Percentiles rank a stretch among this genome's conserved stretches.
phyloP scores from a whole-genome alignment of 2,888 invertebrate genomes.

The Erebia aethiops region DNA sequence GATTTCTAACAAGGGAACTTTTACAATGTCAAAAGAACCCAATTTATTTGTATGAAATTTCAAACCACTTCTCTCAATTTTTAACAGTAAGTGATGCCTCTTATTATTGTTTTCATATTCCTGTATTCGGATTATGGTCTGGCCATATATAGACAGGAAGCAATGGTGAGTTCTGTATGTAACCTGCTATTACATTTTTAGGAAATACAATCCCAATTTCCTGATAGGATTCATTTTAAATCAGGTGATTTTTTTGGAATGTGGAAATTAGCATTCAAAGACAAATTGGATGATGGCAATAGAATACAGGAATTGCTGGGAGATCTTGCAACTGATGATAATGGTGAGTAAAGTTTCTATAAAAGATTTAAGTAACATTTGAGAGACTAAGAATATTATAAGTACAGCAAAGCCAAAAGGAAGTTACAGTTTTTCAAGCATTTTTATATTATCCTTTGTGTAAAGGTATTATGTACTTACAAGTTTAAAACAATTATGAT shows the following conservation, averaged over 20 bases:
- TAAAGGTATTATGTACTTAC: too few relatives aligned
- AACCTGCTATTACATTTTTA: constrained; percentile 38
- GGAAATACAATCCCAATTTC: constrained; percentile 63
- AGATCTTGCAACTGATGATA: constrained; percentile 79
- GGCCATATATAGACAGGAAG: neutral
- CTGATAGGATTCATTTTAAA: constrained; percentile 69
- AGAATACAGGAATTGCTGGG: constrained; percentile 80
- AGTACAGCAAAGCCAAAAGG: too few relatives aligned
- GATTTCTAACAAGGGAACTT: constrained; percentile 84
- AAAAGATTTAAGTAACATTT: neutral
- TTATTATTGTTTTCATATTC: too few relatives aligned
- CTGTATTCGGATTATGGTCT: too few relatives aligned
- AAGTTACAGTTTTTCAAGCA: too few relatives aligned
- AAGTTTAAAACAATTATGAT: too few relatives aligned
- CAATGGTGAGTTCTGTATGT: neutral
- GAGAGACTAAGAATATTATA: too few relatives aligned
- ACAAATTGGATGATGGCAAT: constrained; percentile 82
- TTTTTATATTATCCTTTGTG: too few relatives aligned
- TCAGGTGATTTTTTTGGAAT: constrained; percentile 83
- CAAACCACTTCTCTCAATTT: constrained; percentile 70
- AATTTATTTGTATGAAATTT: constrained; percentile 84
- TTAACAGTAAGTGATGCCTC: constrained; percentile 63
- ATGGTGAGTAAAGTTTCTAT: constrained; percentile 48
- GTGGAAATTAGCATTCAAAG: constrained; percentile 81
- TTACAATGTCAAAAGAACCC: constrained; percentile 74